phyloP scores from a whole-genome alignment of 2,888 invertebrate species.

The Caenorhabditis angaria region DNA sequence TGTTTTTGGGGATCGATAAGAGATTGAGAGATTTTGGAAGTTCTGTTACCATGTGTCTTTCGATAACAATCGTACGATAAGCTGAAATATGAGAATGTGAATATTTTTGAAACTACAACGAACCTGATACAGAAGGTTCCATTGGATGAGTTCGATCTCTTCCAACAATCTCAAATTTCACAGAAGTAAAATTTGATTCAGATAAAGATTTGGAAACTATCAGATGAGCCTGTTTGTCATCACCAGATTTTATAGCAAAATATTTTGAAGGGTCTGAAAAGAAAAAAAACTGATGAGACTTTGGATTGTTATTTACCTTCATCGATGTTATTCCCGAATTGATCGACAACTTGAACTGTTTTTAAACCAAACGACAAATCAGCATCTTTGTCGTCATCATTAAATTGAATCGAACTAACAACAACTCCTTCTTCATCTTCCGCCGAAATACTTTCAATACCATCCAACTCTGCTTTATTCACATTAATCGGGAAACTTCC shows the following conservation, averaged over 20 bases:
- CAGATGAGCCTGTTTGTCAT: conserved; percentile 21
- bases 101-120: neutral
- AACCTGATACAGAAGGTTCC: conserved; percentile 17
- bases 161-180: conserved; percentile 19
- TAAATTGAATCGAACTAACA: conserved; percentile 25
- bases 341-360: conserved; percentile 5
- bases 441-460: neutral
- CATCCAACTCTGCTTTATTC: neutral
- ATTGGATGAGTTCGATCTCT: conserved; percentile 71
- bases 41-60: conserved; percentile 11
- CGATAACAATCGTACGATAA: conserved; percentile 17
- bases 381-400: conserved; percentile 25
- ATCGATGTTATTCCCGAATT: conserved; percentile 12
- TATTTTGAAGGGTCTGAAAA: neutral
- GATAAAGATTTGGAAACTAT: conserved; percentile 11
- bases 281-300: neutral
- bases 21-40: conserved; percentile 12
- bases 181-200: conserved; percentile 8
- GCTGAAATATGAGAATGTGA: neutral
- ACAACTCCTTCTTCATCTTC: conserved; percentile 37
- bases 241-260: conserved; percentile 22
- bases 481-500: conserved; percentile 21
- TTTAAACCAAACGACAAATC: conserved; percentile 14
- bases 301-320: neutral
- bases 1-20: conserved; percentile 13